Base-by-base conservation (phyloP, 2,797 vertebrate genomes). In the Neoniphon sammara region DNA sequence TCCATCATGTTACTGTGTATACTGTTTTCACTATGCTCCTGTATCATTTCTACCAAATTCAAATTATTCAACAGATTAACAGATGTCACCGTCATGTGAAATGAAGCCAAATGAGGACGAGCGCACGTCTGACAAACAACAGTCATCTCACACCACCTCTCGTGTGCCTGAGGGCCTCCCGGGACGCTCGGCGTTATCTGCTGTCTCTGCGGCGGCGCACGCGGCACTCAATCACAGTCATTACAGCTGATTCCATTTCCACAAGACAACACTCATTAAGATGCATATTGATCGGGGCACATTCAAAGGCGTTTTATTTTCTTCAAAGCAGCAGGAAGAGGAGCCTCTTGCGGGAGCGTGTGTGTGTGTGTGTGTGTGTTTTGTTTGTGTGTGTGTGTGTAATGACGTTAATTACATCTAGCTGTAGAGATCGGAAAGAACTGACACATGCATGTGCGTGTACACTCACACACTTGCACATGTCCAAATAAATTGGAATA, bases 191-290 rank as follows among this genome's bases (percentile, higher is more conserved):
- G 34, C 67, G n/a, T 56, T 5, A 60, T 71, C 17, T 74, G 5
- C 30, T 14, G n/a, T 36, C 36, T 73, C 23, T 34, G 18, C 25
- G 20, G 12, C 25, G 54, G 20, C 53, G 55, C 65, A 75, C 56
- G 54, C 17, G 39, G 57, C 17, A 65, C 49, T 14, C 50, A 17
- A 76, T 50, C 50, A 30, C 25, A 2, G 15, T 20, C 23, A 44
- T 52, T 67, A 69, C 44, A 78, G 34, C 7, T 67, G 69, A 82
- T 74, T 57, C 67, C 47, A 70, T 75, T 53, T 77, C 53, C 47
- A 67, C n/a, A 80, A 67, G 50, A 79, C 69, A 78, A 73, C 20
- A 21, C 30, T 78, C 44, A 78, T 85, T 75, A 77, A 65, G 70
- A 86, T 68, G 77, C 59, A 66, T 1, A 39, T 21, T 49, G 68